Evolutionary conservation across 1,140 invertebrate species (phyloP).

Genomic region (Tribolium castaneum): DNA sequence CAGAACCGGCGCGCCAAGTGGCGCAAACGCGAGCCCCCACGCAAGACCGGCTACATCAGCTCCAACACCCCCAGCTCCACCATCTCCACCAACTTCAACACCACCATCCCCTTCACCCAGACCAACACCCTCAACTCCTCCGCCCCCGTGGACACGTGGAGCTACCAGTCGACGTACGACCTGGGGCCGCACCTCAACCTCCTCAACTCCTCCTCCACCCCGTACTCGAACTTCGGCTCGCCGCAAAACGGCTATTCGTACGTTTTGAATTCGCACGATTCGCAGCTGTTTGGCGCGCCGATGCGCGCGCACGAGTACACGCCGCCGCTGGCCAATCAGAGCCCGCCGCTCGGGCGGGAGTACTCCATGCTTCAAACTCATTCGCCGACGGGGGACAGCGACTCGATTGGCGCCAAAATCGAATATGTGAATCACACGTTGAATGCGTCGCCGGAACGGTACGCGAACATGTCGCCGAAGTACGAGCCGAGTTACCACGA

Average conservation of each 20-base stretch:
- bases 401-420: slow-evolving; percentile 66
- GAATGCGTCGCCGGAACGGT: slow-evolving; percentile 64
- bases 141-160: slow-evolving; percentile 80
- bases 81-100: slow-evolving; percentile 73
- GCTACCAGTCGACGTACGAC: slow-evolving; percentile 81
- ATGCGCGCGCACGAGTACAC: slow-evolving; percentile 73
- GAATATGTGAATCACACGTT: slow-evolving; percentile 65
- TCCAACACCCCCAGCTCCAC: slow-evolving; percentile 64
- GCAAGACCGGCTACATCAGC: slow-evolving; percentile 78
- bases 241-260: slow-evolving; percentile 71
- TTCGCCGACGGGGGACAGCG: slow-evolving; percentile 69
- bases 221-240: slow-evolving; percentile 72
- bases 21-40: slow-evolving; percentile 96
- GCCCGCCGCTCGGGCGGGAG: slow-evolving; percentile 71
- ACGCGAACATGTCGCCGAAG: slow-evolving; percentile 66
- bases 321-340: slow-evolving; percentile 67
- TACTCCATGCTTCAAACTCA: slow-evolving; percentile 76
- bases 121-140: slow-evolving; percentile 71
- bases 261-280: slow-evolving; percentile 75
- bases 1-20: slow-evolving; percentile 97
- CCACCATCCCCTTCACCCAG: slow-evolving; percentile 75
- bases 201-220: slow-evolving; percentile 75
- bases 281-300: slow-evolving; percentile 71
- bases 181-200: slow-evolving; percentile 76
- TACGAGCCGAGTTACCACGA: slow-evolving; percentile 71